Evolutionary conservation across 2,888 invertebrate species (phyloP), one percentile per base, ranked within the genome.

Genomic region (Synergus umbraculus): DNA sequence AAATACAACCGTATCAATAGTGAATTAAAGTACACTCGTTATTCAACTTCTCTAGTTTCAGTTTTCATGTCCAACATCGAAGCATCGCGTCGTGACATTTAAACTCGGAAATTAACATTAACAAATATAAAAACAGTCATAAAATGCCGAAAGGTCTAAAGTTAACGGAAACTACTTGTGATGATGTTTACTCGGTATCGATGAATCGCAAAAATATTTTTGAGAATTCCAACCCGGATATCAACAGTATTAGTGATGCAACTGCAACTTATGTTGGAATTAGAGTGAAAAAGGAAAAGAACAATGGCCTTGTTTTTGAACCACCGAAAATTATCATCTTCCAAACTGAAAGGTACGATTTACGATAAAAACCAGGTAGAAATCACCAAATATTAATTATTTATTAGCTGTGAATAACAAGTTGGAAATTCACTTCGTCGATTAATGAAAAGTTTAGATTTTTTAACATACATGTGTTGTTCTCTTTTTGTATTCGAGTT

Each of bases 261-360:
- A 66, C 43, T 9, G 66, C 66, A 18, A 44, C 44, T n/a, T 66
- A 18, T 18, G 18, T 66, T 8, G 66, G 66, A 43, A 66, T 18
- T 4, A 66, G 44, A 44, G 7, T 66, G 9, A 66, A 15, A 18
- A 66, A 66, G n/a, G 43, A 44, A 18, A 44, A 41, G n/a, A 44
- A 66, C 18, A 41, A 43, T 43, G 7, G 12, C 4, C 37, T 66
- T 1, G 13, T 66, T 10, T 43, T 66, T 1, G 43, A 66, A 12
- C 66, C 66, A 4, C 66, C 66, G 1, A 66, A 44, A 41, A 66
- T 66, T 18, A 44, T 18, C 3, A n/a, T 66, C 43, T 18, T 44
- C 44, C 43, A 66, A 66, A n/a, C 8, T 44, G n/a, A n/a, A n/a
- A 41, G 18, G 66, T 66, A 66, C 0, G 44, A 44, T 66, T n/a